phyloP scores from a whole-genome alignment of 2,113 vertebrate genomes.

The Colinus virginianus region DNA sequence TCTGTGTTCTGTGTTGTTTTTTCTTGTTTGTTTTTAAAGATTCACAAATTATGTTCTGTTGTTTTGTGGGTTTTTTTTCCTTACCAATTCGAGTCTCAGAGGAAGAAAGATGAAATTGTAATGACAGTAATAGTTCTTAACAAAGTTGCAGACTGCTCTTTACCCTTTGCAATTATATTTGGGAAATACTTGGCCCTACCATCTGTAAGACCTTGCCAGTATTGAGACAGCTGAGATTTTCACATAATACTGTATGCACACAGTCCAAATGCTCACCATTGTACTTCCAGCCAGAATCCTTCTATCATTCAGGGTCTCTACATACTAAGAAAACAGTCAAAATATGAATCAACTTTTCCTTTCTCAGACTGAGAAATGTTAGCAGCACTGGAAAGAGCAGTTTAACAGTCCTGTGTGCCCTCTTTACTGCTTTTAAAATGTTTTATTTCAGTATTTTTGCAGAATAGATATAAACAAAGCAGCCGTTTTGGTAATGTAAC shows the following conservation, averaged over 20 bases:
- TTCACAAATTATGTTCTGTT: not conserved
- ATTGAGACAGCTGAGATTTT: not conserved
- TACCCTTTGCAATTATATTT: not conserved
- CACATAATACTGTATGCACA: no score
- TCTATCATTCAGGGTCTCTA: not conserved
- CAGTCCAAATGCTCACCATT: not conserved
- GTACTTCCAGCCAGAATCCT: not conserved
- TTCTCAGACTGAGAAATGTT: not conserved
- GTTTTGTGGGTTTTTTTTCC: not conserved
- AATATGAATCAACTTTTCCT: not conserved
- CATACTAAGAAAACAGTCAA: not conserved
- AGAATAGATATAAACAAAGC: not conserved
- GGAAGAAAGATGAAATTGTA: not conserved
- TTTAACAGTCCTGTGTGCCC: not conserved
- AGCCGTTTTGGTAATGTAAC: not conserved
- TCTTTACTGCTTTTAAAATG: not conserved
- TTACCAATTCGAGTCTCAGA: not conserved
- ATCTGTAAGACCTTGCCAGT: not conserved
- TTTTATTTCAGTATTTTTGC: not conserved
- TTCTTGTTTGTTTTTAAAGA: not conserved
- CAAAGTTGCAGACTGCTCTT: not conserved
- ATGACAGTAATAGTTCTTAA: not conserved
- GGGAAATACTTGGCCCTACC: not conserved
- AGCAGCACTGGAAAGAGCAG: not conserved
- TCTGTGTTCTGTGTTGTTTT: not conserved